Evolutionary conservation across 2,888 invertebrate species (phyloP), one percentile per base, ranked within the genome.

Genomic region (Drosophila cognata): DNA sequence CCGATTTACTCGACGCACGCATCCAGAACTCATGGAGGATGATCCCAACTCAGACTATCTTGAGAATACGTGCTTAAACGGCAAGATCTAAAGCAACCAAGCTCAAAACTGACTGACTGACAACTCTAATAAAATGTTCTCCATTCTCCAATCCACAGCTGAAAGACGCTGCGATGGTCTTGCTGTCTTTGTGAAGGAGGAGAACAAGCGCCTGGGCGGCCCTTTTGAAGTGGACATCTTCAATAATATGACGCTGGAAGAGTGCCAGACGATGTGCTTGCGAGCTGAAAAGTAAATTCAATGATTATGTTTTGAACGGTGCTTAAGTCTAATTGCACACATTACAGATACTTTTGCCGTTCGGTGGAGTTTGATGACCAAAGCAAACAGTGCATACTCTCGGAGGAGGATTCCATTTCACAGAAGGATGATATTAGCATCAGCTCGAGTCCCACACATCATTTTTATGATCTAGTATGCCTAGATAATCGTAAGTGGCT

Each of bases 301-400:
- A 51, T 18, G 6, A 18, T 16, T 11, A 5, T 29, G 7, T 71
- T 71, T 73, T 66, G 28, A 59, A 28, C 7, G 21, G 16, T 35
- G 7, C 67, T 77, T 74, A 76, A 65, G 52, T 48, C 70, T 83
- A 83, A 82, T 75, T 48, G 50, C 43, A 29, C 57, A 36, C 53
- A 55, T 76, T 92, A 36, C 82, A 96, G 96, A 91, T 96, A 97
- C 92, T 97, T 97, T 89, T 98, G 98, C 91, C 96, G 98, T 36
- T 97, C 98, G 3, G 96, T 98, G 52, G 97, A 97, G 91, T 98
- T 97, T 91, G 97, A 98, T 89, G 97, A 97, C 81, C 96, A 96
- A 94, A 96, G 96, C 4, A 95, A 96, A 64, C 96, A 96, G 87
- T 98, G 98, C 88, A 96, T 97, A n/a, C 94, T 98, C 50, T 97